Evolutionary conservation across 2,888 invertebrate species (phyloP).

Genomic region (Epirrhoe alternata): DNA sequence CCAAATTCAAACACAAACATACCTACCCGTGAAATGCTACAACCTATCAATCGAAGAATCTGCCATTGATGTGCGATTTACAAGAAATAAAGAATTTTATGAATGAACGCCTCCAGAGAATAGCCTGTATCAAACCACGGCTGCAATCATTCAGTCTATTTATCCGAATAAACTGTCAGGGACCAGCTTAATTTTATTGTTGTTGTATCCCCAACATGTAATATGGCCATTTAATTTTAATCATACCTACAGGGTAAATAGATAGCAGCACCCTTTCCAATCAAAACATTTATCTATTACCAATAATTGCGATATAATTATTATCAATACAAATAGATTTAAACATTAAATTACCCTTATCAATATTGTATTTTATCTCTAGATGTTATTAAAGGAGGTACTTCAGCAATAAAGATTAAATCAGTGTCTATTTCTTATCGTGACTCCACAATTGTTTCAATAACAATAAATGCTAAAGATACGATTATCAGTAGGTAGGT

Average conservation of each 20-base stretch:
- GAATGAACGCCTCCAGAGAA: constrained; percentile 80
- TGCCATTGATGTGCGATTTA: constrained; percentile 60
- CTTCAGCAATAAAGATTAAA: constrained; percentile 74
- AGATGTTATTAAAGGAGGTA: constrained; percentile 71
- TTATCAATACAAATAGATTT: constrained; percentile 80
- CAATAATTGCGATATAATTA: constrained; percentile 74
- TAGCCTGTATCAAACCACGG: constrained; percentile 52
- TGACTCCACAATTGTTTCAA: constrained; percentile 57
- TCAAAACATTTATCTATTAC: constrained; percentile 64
- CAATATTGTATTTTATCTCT: constrained; percentile 79
- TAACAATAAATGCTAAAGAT: constrained; percentile 60
- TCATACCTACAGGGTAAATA: constrained; percentile 49
- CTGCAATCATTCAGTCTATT: constrained; percentile 60
- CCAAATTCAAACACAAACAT: constrained; percentile 67
- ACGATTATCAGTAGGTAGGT: constrained; percentile 48
- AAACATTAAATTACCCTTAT: constrained; percentile 75
- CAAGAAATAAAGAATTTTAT: constrained; percentile 67
- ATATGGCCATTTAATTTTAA: constrained; percentile 66
- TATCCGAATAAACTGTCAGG: constrained; percentile 70
- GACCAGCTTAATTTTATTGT: constrained; percentile 58
- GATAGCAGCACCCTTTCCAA: constrained; percentile 54
- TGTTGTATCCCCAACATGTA: constrained; percentile 60
- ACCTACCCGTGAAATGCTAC: constrained; percentile 55
- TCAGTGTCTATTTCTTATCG: constrained; percentile 57
- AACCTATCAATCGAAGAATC: constrained; percentile 53